phyloP scores from a whole-genome alignment of 2,888 invertebrate species.

The Drosophila prolongata region DNA sequence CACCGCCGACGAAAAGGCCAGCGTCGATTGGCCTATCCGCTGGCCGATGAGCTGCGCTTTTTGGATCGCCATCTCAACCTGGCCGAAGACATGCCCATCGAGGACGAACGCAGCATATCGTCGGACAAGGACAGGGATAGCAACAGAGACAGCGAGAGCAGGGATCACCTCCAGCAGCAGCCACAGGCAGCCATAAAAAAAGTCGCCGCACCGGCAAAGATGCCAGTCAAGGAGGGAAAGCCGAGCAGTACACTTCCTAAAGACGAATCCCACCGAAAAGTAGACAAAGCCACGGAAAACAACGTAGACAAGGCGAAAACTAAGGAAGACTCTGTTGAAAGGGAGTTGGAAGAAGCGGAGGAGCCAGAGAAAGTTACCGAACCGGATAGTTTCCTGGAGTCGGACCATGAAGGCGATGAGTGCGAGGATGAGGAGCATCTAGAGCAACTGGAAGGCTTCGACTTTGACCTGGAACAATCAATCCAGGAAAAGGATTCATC shows the following conservation, averaged over 20 bases:
- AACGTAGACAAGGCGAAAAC: neutral
- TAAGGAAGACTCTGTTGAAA: neutral
- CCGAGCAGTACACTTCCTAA: neutral
- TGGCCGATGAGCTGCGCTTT: constrained; percentile 70
- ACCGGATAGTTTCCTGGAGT: constrained; percentile 9
- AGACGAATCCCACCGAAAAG: neutral
- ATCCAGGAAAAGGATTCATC: neutral
- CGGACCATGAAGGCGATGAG: constrained; percentile 21
- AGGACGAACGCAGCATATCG: constrained; percentile 15
- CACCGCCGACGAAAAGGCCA: constrained; percentile 50
- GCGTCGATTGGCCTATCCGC: constrained; percentile 55
- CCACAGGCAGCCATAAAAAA: constrained; percentile 2
- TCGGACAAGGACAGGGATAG: constrained; percentile 34
- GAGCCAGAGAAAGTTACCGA: neutral
- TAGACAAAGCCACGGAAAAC: constrained; percentile 9
- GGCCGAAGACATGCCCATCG: constrained; percentile 1
- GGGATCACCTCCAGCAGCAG: constrained; percentile 12
- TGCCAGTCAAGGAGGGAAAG: neutral
- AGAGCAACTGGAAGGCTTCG: constrained; percentile 13
- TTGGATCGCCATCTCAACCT: constrained; percentile 59
- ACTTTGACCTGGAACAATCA: neutral
- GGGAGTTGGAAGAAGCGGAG: neutral
- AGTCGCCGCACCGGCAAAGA: neutral
- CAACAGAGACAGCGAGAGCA: constrained; percentile 19
- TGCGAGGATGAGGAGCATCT: constrained; percentile 7